Evolutionary conservation across 2,888 invertebrate species (phyloP).

Genomic region (Ernsta delagoae): DNA sequence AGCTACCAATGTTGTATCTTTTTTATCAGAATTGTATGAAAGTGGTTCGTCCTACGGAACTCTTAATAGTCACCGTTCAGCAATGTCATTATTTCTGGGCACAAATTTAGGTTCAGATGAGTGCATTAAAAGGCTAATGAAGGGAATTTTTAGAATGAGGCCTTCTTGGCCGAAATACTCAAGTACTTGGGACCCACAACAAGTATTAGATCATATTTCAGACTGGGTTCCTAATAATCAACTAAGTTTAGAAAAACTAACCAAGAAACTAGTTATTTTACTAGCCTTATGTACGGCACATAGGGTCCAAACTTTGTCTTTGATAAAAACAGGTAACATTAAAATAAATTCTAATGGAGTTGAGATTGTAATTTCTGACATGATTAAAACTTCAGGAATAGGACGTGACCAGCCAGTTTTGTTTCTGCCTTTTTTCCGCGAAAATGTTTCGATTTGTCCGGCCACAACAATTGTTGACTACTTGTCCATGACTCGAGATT

Average conservation of each 20-base stretch:
- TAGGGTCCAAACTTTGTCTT: slow-evolving; percentile 16
- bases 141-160: slow-evolving; percentile 37
- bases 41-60: slow-evolving; percentile 40
- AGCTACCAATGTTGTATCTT: slow-evolving; percentile 29
- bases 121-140: slow-evolving; percentile 28
- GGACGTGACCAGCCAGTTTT: slow-evolving; percentile 13
- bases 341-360: not conserved
- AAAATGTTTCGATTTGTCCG: slow-evolving; percentile 9
- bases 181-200: slow-evolving; percentile 33
- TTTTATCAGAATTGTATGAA: slow-evolving; percentile 43
- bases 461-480: slow-evolving; percentile 13
- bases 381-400: slow-evolving; percentile 20
- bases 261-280: slow-evolving; percentile 21
- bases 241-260: slow-evolving; percentile 12
- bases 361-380: slow-evolving; percentile 3
- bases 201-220: slow-evolving; percentile 26
- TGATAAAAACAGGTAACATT: slow-evolving; percentile 15
- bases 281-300: slow-evolving; percentile 24
- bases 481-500: slow-evolving; percentile 6
- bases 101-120: not conserved
- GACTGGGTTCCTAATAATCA: slow-evolving; percentile 8
- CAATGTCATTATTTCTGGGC: not conserved
- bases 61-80: slow-evolving; percentile 4
- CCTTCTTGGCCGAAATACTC: slow-evolving; percentile 47
- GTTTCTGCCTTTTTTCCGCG: slow-evolving; percentile 6